These are phyloP conservation scores for Agrochola circellaris DNA, from an alignment of 2,888 invertebrate species.

Conservation along the genomic window DNA sequence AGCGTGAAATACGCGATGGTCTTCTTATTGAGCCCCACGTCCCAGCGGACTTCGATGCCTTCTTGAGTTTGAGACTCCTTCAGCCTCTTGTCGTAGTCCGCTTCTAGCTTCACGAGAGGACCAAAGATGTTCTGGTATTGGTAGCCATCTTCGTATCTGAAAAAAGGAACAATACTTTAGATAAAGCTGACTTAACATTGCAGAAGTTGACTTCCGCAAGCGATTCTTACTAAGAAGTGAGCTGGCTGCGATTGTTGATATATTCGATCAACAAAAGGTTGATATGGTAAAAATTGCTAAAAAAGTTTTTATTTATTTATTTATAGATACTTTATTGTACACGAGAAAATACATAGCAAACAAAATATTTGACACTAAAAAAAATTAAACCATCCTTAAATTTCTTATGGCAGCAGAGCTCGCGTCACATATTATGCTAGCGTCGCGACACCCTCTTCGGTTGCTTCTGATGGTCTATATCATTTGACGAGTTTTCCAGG, in stretches of 20 bases:
- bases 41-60: conserved; percentile 99
- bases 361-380: too few relatives aligned
- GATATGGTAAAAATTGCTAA: background rate
- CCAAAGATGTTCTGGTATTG: conserved; percentile 99
- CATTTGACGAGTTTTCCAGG: background rate
- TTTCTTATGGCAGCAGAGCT: background rate
- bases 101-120: conserved; percentile 98
- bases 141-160: conserved; percentile 99
- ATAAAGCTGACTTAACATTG: background rate
- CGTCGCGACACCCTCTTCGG: background rate
- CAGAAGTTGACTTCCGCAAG: too few relatives aligned
- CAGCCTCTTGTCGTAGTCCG: conserved; percentile 98
- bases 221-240: too few relatives aligned
- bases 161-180: conserved; percentile 40
- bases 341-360: too few relatives aligned
- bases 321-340: too few relatives aligned
- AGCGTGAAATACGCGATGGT: conserved; percentile 99
- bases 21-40: conserved; percentile 99
- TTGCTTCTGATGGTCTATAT: too few relatives aligned
- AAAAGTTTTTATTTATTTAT: too few relatives aligned
- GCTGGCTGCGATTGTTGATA: too few relatives aligned
- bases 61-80: conserved; percentile 99
- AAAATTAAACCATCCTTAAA: background rate
- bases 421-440: background rate
- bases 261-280: too few relatives aligned